These are phyloP conservation scores for Craseonycteris thonglongyai DNA, from an alignment of 2,113 vertebrate genomes.

Conservation along the genomic window DNA sequence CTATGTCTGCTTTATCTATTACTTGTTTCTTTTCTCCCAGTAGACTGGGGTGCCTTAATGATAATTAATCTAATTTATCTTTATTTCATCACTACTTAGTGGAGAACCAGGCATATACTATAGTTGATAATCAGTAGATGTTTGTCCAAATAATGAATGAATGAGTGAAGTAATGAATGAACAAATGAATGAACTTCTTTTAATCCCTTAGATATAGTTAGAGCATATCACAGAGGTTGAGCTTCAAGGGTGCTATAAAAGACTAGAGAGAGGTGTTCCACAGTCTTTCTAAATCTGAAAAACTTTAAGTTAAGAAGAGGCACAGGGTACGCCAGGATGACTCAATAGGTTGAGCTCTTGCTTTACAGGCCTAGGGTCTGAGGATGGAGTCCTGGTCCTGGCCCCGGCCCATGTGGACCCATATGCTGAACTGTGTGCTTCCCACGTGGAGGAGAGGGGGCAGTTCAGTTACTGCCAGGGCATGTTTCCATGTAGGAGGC, in stretches of 20 bases:
- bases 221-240: not conserved
- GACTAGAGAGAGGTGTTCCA: not conserved
- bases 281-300: not conserved
- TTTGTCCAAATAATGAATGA: not conserved
- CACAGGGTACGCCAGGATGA: too few species aligned
- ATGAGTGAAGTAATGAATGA: not conserved
- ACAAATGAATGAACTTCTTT: not conserved
- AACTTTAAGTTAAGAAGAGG: not conserved
- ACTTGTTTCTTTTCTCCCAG: not conserved
- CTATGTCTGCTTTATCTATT: not conserved
- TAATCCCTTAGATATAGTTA: not conserved
- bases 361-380: too few species aligned
- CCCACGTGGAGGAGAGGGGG: too few species aligned
- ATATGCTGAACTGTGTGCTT: too few species aligned
- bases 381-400: too few species aligned
- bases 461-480: too few species aligned
- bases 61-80: constrained; percentile 2
- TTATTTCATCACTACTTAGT: not conserved
- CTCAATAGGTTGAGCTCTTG: too few species aligned
- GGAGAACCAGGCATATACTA: not conserved
- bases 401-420: too few species aligned
- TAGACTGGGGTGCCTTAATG: not conserved
- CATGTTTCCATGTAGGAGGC: too few species aligned
- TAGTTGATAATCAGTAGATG: not conserved
- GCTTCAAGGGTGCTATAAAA: not conserved